Conservation (phyloP, 2,797 vertebrate genomes). For the Clarias fuscus region DNA sequence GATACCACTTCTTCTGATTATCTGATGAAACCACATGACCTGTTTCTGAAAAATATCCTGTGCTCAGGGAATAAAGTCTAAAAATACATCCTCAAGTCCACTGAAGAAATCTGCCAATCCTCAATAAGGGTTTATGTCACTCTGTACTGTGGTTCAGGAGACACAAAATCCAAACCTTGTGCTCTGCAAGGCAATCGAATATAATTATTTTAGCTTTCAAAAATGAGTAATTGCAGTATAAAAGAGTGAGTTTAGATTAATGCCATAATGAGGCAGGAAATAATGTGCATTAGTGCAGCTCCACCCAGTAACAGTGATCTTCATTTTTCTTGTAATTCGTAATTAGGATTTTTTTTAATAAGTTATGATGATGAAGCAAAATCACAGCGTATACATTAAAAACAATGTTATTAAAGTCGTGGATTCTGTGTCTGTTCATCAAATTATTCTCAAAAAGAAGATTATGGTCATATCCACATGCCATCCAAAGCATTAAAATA, state of each 20-base stretch:
- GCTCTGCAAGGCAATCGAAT: slow-evolving; percentile 66
- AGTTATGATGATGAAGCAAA: slow-evolving; percentile 29
- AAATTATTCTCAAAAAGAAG: neutral
- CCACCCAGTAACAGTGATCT: slow-evolving; percentile 70
- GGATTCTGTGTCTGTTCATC: neutral
- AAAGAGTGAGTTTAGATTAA: slow-evolving; percentile 70
- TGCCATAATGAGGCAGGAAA: slow-evolving; percentile 74
- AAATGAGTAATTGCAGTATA: slow-evolving; percentile 69
- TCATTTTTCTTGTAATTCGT: slow-evolving; percentile 70
- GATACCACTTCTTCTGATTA: slow-evolving; percentile 3
- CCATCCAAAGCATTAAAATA: neutral
- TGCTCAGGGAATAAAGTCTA: slow-evolving; percentile 25
- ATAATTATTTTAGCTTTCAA: slow-evolving; percentile 70
- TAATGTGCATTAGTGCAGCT: slow-evolving; percentile 70
- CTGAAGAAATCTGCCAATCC: neutral
- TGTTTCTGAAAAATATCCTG: slow-evolving; percentile 39
- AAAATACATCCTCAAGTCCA: neutral
- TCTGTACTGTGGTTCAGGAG: slow-evolving; percentile 43
- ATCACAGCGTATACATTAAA: slow-evolving; percentile 7
- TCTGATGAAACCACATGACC: slow-evolving; percentile 40
- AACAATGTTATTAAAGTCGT: slow-evolving; percentile 32
- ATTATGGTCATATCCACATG: neutral
- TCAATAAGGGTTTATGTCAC: slow-evolving; percentile 31
- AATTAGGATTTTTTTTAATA: slow-evolving; percentile 60
- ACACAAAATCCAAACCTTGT: slow-evolving; percentile 48